These are phyloP conservation scores for Epicauta chinensis DNA, from an alignment of 1,140 invertebrate species.

Conservation along the genomic window DNA sequence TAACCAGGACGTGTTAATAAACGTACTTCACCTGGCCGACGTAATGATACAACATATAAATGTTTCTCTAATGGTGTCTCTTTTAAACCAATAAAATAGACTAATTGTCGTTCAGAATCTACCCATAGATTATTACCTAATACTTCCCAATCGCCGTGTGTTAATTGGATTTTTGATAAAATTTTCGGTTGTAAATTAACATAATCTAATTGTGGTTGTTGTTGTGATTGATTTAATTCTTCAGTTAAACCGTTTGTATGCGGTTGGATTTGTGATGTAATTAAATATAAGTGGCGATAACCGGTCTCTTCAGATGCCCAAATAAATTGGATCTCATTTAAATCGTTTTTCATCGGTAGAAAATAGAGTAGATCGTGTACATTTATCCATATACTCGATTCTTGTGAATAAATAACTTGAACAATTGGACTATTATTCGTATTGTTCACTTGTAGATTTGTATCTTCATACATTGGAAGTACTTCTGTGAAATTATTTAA, in stretches of 20 bases:
- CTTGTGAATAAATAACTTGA: conserved; percentile 66
- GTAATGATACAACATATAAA: conserved; percentile 71
- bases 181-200: conserved; percentile 53
- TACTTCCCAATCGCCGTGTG: conserved; percentile 78
- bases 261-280: conserved; percentile 51
- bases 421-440: conserved; percentile 34
- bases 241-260: conserved; percentile 47
- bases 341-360: conserved; percentile 53
- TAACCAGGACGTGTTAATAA: conserved; percentile 68
- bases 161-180: conserved; percentile 62
- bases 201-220: conserved; percentile 44
- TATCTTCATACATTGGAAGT: conserved; percentile 47
- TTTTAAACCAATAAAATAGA: conserved; percentile 75
- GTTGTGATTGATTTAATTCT: not conserved
- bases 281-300: conserved; percentile 83
- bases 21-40: conserved; percentile 57
- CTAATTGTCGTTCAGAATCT: conserved; percentile 59
- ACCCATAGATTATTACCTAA: conserved; percentile 72
- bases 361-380: conserved; percentile 86
- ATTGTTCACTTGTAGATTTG: conserved; percentile 18
- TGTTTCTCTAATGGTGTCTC: conserved; percentile 79
- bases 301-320: conserved; percentile 91
- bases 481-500: conserved; percentile 67
- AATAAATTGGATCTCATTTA: conserved; percentile 64
- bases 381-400: conserved; percentile 80